A percentile compares a stretch with the other conserved stretches of the same genome.
phyloP scores from a whole-genome alignment of 2,888 invertebrate genomes.

The Adineta ricciae region DNA sequence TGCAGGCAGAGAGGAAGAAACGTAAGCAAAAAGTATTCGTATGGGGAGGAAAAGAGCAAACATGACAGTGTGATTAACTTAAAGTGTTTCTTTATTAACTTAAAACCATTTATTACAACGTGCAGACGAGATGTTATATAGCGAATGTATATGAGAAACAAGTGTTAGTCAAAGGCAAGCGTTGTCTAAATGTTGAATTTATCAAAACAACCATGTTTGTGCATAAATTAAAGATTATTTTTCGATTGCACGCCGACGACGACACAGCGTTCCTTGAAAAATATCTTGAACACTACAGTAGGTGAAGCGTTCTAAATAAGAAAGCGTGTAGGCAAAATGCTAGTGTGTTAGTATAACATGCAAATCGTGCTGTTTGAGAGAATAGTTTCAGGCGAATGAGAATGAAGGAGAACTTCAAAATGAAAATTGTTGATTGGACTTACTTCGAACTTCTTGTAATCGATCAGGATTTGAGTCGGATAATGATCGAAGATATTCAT shows the following conservation, averaged over 20 bases:
- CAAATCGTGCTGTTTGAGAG: neutral
- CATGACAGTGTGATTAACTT: too few species aligned
- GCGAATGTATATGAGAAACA: neutral
- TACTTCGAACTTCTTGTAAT: neutral
- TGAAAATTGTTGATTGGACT: neutral
- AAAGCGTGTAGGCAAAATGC: neutral
- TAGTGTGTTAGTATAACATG: neutral
- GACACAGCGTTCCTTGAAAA: neutral
- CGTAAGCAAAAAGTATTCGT: too few species aligned
- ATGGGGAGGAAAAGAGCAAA: too few species aligned
- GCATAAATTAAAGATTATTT: neutral
- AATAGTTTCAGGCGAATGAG: neutral
- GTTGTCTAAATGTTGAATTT: neutral
- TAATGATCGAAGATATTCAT: neutral
- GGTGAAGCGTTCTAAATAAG: slow-evolving; percentile 7
- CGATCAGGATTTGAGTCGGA: neutral
- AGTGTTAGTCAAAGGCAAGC: neutral
- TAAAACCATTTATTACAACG: too few species aligned
- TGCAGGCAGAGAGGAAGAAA: too few species aligned
- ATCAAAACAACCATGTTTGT: neutral
- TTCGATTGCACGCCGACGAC: neutral
- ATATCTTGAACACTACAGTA: slow-evolving; percentile 5
- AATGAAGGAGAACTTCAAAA: neutral
- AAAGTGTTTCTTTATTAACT: too few species aligned
- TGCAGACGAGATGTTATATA: too few species aligned